phyloP scores from a whole-genome alignment of 2,888 invertebrate species.

The Pantelozetes paolii region DNA sequence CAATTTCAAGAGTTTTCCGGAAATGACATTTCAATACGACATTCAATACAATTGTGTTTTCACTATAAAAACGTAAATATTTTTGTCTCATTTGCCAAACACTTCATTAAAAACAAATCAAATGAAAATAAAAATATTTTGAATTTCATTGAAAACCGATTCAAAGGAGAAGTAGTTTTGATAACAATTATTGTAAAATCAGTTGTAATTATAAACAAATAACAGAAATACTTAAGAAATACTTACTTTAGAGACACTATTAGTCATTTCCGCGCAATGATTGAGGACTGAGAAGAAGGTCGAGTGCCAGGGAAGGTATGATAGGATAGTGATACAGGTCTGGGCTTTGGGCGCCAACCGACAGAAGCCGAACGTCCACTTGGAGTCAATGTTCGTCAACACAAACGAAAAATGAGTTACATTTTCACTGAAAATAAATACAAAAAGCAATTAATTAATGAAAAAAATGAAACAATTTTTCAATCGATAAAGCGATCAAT shows the following conservation, averaged over 20 bases:
- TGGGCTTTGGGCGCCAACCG: slow-evolving; percentile 86
- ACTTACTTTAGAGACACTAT: slow-evolving; percentile 4
- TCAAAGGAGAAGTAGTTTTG: too few species aligned
- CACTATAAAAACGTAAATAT: too few species aligned
- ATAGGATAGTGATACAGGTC: slow-evolving; percentile 62
- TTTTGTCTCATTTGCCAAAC: too few species aligned
- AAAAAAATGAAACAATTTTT: not conserved
- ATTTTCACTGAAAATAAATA: slow-evolving; percentile 38
- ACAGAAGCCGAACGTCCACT: slow-evolving; percentile 96
- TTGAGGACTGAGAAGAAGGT: slow-evolving; percentile 83
- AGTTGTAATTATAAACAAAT: too few species aligned
- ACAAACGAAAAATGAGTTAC: slow-evolving; percentile 83
- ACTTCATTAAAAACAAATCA: too few species aligned
- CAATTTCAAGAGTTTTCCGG: too few species aligned
- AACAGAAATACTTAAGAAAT: too few species aligned
- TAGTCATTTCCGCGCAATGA: slow-evolving; percentile 53
- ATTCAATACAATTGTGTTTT: too few species aligned
- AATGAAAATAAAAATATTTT: too few species aligned
- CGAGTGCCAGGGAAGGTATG: slow-evolving; percentile 91
- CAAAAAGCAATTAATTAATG: not conserved
- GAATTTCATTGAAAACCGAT: too few species aligned
- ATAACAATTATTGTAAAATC: too few species aligned
- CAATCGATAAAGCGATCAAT: not conserved
- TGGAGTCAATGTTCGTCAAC: slow-evolving; percentile 86
- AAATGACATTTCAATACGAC: too few species aligned